phyloP scores from a whole-genome alignment of 2,888 invertebrate species.

The Orthosia incerta region DNA sequence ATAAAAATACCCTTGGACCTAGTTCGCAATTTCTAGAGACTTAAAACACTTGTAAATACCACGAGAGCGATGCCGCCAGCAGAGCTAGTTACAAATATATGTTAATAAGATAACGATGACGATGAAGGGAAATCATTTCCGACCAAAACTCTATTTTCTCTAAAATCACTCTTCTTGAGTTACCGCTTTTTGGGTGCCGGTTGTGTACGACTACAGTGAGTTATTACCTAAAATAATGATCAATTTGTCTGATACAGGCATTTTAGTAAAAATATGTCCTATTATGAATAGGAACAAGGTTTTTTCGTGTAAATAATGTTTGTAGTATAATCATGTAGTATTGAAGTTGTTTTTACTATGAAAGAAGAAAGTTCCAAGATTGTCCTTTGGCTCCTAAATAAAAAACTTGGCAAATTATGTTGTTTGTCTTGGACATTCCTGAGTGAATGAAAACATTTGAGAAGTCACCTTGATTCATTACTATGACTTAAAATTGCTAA shows the following conservation, averaged over 20 bases:
- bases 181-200: not conserved
- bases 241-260: conserved; percentile 41
- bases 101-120: too few species aligned
- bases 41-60: too few species aligned
- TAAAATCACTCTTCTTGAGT: not conserved
- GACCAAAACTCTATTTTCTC: not conserved
- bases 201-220: conserved; percentile 3
- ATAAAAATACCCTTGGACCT: too few species aligned
- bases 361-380: not conserved
- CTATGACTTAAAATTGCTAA: too few species aligned
- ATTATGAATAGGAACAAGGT: conserved; percentile 6
- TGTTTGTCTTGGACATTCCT: not conserved
- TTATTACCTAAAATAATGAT: conserved; percentile 51
- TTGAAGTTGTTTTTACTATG: not conserved
- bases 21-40: too few species aligned
- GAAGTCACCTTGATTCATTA: too few species aligned
- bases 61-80: too few species aligned
- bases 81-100: too few species aligned
- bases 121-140: too few species aligned
- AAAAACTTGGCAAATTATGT: not conserved
- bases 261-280: conserved; percentile 31
- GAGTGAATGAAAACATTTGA: not conserved
- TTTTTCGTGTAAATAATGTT: not conserved
- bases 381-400: not conserved
- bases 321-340: not conserved